Evolutionary conservation across 1,140 invertebrate species (phyloP), one percentile per base, ranked within the genome.

Genomic region (Brachionus rubens): DNA sequence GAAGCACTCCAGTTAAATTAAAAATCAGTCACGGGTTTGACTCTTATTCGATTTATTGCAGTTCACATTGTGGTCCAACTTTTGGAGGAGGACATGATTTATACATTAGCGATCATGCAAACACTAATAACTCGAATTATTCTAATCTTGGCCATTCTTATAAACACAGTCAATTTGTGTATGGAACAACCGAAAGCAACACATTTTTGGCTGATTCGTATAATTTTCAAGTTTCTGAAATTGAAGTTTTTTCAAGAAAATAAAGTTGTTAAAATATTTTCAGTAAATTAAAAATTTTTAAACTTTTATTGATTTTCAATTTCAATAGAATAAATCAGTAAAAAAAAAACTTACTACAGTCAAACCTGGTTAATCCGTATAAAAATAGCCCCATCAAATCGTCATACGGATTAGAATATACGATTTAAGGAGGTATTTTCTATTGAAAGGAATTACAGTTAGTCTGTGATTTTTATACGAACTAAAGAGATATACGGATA

Each of bases 41-140:
- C 12, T 65, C 59, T 7, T 65, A 65, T 41, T 41, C 59, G 0
- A 65, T 65, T 43, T 65, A 65, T 24, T 65, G 59, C 21, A 43
- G 59, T 43, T 12, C 59, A 14, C 33, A 65, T 43, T 65, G 59
- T 43, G 59, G 59, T 10, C 59, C 59, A 6, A 65, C 59, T 21
- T 65, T 65, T 65, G 59, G 59, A 43, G 59, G 59, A n/a, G 59
- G 59, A n/a, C 59, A 65, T 43, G 59, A 65, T 65, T 43, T 65
- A 65, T 65, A 65, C 24, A 28, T 65, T 1, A 65, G 59, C 43
- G 59, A 65, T 43, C 12, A 46, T 43, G 41, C 19, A 9, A 65
- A 65, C n/a, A 65, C 24, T 10, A 65, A 41, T 43, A 65, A 19
- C 9, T 43, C 33, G 0, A 65, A 43, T 6, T 65, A 65, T 43